Evolutionary conservation across 2,113 vertebrate species (phyloP).

Genomic region (Rattus rattus): DNA sequence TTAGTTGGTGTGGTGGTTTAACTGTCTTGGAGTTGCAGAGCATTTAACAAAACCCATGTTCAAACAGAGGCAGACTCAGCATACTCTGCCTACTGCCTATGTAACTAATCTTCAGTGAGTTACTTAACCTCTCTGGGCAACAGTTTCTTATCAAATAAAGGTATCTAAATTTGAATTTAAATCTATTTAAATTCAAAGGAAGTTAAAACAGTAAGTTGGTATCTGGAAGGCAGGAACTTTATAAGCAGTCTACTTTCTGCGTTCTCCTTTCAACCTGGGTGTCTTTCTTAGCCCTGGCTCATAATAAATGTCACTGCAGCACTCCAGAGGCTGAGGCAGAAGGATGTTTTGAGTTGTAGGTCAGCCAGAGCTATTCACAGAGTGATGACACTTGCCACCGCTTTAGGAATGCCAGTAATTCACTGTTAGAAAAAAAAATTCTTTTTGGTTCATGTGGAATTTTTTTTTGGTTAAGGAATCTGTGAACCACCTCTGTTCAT

Average conservation of each 20-base stretch:
- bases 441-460: neutral
- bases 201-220: neutral
- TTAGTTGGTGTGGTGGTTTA: neutral
- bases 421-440: neutral
- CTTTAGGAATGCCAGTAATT: neutral
- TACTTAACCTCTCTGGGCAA: neutral
- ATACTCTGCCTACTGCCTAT: neutral
- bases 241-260: too few species aligned
- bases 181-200: neutral
- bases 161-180: neutral
- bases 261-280: neutral
- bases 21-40: neutral
- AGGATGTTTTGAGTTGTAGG: neutral
- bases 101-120: neutral
- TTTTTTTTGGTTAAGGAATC: neutral
- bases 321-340: neutral
- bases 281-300: neutral
- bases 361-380: neutral
- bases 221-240: neutral
- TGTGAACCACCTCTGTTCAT: neutral
- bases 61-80: neutral
- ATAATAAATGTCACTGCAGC: too few species aligned
- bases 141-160: slow-evolving; percentile 11
- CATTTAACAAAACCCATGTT: neutral
- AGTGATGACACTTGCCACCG: neutral